A percentile compares a stretch with the other conserved stretches of the same genome.
Evolutionary conservation across 2,113 vertebrate genomes (phyloP).

Genomic region (Ahaetulla prasina): DNA sequence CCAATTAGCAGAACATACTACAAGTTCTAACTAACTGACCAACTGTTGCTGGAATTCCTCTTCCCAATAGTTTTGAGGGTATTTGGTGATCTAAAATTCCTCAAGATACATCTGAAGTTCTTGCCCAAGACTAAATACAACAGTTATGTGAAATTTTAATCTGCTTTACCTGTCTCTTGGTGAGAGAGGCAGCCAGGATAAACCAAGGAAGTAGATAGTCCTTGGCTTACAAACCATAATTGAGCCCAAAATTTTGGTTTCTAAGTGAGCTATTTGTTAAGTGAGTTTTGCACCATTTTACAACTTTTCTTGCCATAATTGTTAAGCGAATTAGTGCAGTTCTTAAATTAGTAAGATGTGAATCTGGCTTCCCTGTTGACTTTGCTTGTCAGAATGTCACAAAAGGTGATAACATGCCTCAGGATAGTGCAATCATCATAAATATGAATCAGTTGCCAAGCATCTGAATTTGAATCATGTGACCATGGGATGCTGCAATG

Average conservation of each 20-base stretch:
- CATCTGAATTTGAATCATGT: too few relatives aligned
- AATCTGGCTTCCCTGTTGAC: too few relatives aligned
- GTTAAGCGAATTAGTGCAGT: too few relatives aligned
- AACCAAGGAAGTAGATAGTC: not conserved
- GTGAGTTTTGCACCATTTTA: too few relatives aligned
- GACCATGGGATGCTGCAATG: too few relatives aligned
- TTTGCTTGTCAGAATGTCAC: too few relatives aligned
- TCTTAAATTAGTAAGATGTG: too few relatives aligned
- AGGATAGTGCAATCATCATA: too few relatives aligned
- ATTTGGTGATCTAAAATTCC: not conserved
- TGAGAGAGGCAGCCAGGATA: not conserved
- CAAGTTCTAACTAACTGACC: not conserved
- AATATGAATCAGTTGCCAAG: too few relatives aligned
- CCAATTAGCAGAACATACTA: not conserved
- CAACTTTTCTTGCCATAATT: too few relatives aligned
- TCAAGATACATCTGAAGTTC: not conserved
- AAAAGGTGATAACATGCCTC: too few relatives aligned
- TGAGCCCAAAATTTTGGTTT: not conserved
- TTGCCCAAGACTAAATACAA: not conserved
- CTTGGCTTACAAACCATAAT: not conserved
- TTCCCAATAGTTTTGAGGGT: not conserved
- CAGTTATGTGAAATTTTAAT: not conserved
- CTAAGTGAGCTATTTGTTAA: too few relatives aligned
- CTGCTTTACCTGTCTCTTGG: not conserved
- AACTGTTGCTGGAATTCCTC: not conserved